Evolutionary conservation across 2,888 invertebrate genomes (phyloP), one percentile per base, ranked within the genome.

Genomic region (Tetrapedia diversipes): DNA sequence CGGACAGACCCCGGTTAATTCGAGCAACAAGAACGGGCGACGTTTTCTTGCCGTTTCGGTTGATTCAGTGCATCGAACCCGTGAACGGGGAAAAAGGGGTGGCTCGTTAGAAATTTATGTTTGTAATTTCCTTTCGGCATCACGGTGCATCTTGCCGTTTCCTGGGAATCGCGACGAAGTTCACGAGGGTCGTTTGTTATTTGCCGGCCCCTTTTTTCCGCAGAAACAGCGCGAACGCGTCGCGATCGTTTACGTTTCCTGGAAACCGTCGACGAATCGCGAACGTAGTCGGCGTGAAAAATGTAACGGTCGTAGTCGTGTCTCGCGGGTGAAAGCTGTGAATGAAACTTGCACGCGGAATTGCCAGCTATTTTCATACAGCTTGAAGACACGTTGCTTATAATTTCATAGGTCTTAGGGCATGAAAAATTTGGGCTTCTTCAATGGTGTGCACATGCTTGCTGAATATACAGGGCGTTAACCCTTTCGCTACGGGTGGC

Each of bases 231-330:
- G 22, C 7, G 16, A 11, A 69, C 37, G 19, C 24, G 27, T 32
- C 47, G 27, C 11, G 69, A 57, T 67, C 57, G 43, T 53, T 59
- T n/a, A n/a, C n/a, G n/a, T 59, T 27, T 4, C 24, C n/a, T 10
- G 14, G 24, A 22, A n/a, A 37, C 8, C 11, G 11, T 16, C 34
- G 16, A 16, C 34, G 34, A 57, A 37, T 59, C 29, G 51, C n/a
- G 19, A 14, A 14, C 14, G 41, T 14, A 7, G 27, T 10, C 39
- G 41, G 27, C 41, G 56, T 43, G 51, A 71, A 71, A 71, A 68
- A 51, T 71, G 49, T 67, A 71, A 32, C 34, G 6, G 11, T 14
- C 11, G n/a, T 19, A 34, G 47, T 27, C 41, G 4, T 24, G 8
- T 1, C 24, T 6, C 22, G 19, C 19, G 11, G n/a, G n/a, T n/a